A percentile compares a stretch with the other conserved stretches of the same genome.
phyloP scores from a whole-genome alignment of 2,888 invertebrate species.

The Agriopis leucophaearia region DNA sequence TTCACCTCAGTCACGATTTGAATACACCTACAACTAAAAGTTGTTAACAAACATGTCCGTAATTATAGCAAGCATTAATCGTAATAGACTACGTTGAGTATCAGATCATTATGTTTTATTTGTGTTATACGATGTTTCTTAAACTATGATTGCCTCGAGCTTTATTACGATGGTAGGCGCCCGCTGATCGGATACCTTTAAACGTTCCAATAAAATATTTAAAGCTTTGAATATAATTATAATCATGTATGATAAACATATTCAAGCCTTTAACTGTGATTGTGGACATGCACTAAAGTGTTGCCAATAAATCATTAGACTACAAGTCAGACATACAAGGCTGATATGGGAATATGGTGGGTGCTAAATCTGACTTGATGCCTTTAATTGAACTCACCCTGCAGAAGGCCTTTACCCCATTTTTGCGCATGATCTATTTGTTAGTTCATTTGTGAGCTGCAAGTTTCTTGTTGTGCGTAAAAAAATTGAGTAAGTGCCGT shows the following conservation, averaged over 20 bases:
- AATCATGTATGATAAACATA: constrained; percentile 31
- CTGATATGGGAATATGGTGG: too few species aligned
- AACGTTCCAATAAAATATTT: constrained; percentile 33
- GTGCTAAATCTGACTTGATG: too few species aligned
- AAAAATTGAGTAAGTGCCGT: too few species aligned
- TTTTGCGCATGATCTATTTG: too few species aligned
- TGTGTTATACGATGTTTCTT: constrained; percentile 50
- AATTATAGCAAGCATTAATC: constrained; percentile 61
- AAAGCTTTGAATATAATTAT: constrained; percentile 34
- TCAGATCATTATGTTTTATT: constrained; percentile 49
- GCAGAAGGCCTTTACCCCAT: too few species aligned
- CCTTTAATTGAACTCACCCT: too few species aligned
- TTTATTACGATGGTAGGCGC: constrained; percentile 42
- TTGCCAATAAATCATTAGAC: neutral
- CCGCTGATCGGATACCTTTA: constrained; percentile 33
- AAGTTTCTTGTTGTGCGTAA: too few species aligned
- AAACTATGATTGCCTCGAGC: constrained; percentile 54
- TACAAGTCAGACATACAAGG: too few species aligned
- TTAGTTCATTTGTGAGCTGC: too few species aligned
- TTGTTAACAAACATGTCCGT: constrained; percentile 60
- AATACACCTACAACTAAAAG: constrained; percentile 57
- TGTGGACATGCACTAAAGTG: constrained; percentile 6
- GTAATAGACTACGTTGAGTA: constrained; percentile 52
- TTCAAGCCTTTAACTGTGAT: constrained; percentile 23
- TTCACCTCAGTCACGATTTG: constrained; percentile 53